Conservation (phyloP, 2,113 vertebrate species). For the Leptobrachium ailaonicum region DNA sequence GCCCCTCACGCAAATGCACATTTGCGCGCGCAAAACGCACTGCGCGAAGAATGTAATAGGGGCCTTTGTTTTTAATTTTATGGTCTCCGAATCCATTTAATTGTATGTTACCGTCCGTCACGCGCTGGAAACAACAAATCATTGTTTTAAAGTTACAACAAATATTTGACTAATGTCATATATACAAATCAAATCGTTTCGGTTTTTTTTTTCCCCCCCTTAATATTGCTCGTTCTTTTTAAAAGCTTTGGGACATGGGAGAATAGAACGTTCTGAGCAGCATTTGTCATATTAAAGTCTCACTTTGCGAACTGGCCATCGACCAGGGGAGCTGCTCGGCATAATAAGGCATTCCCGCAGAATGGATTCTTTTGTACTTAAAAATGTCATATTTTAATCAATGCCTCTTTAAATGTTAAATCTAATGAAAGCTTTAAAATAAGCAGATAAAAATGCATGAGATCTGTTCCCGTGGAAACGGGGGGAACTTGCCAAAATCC, state of each 20-base stretch:
- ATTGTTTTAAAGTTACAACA: too few species aligned
- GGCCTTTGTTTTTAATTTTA: too few species aligned
- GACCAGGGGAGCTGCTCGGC: conserved; percentile 59
- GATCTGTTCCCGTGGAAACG: conserved; percentile 69
- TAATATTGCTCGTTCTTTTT: conserved; percentile 1
- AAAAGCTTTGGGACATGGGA: conserved; percentile 1
- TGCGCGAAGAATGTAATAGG: too few species aligned
- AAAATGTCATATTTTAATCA: conserved; percentile 75
- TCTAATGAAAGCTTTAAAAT: conserved; percentile 67
- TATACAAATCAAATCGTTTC: too few species aligned
- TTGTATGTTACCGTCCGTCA: too few species aligned
- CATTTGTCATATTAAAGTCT: conserved; percentile 60
- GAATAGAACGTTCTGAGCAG: conserved; percentile 29
- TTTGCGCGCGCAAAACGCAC: too few species aligned
- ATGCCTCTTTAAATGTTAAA: conserved; percentile 66
- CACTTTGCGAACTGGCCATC: conserved; percentile 69
- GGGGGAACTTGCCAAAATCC: conserved; percentile 46
- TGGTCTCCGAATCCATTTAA: too few species aligned
- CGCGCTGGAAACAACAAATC: too few species aligned
- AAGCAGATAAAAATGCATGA: conserved; percentile 64
- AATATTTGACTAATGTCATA: too few species aligned
- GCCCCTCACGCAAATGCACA: too few species aligned
- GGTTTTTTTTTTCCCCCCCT: too few species aligned
- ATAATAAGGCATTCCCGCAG: conserved; percentile 64
- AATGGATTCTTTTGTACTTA: conserved; percentile 63